Percentiles rank a stretch among this genome's conserved stretches.
Evolutionary conservation across 2,888 invertebrate species (phyloP).

Genomic region (Microctonus brassicae): DNA sequence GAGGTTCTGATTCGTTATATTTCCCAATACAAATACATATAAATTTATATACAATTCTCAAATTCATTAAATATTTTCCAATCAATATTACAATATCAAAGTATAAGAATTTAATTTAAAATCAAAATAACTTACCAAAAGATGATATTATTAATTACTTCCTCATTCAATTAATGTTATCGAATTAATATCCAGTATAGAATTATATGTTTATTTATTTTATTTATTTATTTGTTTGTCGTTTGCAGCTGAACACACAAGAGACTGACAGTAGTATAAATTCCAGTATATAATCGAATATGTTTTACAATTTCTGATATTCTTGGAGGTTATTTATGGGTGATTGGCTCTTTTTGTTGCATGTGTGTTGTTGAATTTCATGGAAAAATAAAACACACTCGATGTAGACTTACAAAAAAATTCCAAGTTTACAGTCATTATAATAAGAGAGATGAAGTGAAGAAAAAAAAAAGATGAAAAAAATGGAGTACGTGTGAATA

Average conservation of each 20-base stretch:
- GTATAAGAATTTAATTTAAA: too few relatives aligned
- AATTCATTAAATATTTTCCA: too few relatives aligned
- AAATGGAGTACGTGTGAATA: conserved; percentile 41
- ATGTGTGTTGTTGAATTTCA: conserved; percentile 26
- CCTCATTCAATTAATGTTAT: too few relatives aligned
- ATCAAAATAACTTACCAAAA: too few relatives aligned
- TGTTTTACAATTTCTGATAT: conserved; percentile 19
- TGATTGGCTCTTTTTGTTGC: conserved; percentile 34
- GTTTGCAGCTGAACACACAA: not conserved
- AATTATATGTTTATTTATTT: not conserved
- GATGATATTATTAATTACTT: too few relatives aligned
- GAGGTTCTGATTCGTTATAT: not conserved
- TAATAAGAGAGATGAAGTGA: conserved; percentile 18
- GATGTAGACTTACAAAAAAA: conserved; percentile 37
- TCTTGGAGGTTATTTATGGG: conserved; percentile 42
- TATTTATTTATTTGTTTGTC: not conserved
- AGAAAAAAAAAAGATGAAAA: conserved; percentile 23
- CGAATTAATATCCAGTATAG: too few relatives aligned
- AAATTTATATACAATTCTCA: not conserved
- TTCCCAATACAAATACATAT: not conserved
- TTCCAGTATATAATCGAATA: not conserved
- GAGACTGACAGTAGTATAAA: not conserved
- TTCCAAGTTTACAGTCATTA: conserved; percentile 20
- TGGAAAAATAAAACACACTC: conserved; percentile 28
- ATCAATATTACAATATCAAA: too few relatives aligned